These are phyloP conservation scores for Drosophila ambigua DNA, from an alignment of 1,140 invertebrate genomes.

Conservation along the genomic window DNA sequence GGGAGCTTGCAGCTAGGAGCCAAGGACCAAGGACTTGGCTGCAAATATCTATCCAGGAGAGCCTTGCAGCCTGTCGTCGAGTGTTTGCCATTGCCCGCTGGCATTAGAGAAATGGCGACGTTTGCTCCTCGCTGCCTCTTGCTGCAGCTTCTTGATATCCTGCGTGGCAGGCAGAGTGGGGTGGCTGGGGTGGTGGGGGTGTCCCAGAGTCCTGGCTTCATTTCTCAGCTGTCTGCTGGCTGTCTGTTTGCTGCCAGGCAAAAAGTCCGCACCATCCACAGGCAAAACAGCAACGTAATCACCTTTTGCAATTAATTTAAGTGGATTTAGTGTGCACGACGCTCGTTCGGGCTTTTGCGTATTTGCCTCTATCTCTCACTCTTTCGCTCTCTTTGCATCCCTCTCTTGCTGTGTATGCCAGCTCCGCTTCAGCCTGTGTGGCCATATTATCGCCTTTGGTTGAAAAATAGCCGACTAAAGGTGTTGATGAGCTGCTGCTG, in stretches of 20 bases:
- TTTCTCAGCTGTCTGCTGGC: constrained; percentile 75
- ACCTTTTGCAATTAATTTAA: constrained; percentile 84
- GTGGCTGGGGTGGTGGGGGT: not conserved
- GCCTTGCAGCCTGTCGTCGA: constrained; percentile 41
- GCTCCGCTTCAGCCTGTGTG: constrained; percentile 10
- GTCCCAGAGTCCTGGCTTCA: constrained; percentile 46
- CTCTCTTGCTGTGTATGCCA: not conserved
- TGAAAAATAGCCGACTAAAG: constrained; percentile 77
- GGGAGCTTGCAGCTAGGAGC: not conserved
- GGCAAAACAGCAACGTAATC: constrained; percentile 83
- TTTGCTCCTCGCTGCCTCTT: constrained; percentile 40
- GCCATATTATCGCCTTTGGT: constrained; percentile 48
- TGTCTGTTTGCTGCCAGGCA: constrained; percentile 67
- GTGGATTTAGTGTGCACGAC: constrained; percentile 78
- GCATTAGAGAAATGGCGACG: constrained; percentile 72
- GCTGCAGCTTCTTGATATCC: constrained; percentile 75
- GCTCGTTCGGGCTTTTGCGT: constrained; percentile 63
- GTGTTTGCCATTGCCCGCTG: constrained; percentile 67
- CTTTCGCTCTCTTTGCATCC: not conserved
- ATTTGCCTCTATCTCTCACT: constrained; percentile 44
- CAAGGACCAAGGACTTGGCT: constrained; percentile 42
- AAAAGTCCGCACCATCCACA: constrained; percentile 51
- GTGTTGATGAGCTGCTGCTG: constrained; percentile 77
- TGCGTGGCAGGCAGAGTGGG: constrained; percentile 19
- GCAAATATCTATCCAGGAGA: constrained; percentile 46